Base-by-base conservation (phyloP, 1,140 invertebrate genomes). In the Melanaphis sacchari region DNA sequence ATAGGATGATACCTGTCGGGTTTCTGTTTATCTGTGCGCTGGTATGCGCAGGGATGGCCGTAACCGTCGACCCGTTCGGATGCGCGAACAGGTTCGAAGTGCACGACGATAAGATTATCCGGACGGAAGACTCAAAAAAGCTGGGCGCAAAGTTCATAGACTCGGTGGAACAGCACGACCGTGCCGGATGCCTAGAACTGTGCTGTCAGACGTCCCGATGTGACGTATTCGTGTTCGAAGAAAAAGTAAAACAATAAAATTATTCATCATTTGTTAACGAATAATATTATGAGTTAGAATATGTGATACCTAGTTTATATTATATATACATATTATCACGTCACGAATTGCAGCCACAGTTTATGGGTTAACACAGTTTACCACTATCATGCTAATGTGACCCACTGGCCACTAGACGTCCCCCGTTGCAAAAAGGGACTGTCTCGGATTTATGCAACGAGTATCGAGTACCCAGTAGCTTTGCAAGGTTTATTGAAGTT, bases 161-260 rank as follows among this genome's bases (percentile, higher is more conserved):
- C 94, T 98, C 98, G 94, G 96, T 97, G 49, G 98, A 98, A 94
- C 95, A 98, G 94, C 96, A 97, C 94, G 96, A 97, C 41, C 96
- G 97, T 93, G 96, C 97, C 94, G 98, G 98, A 94, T 99, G 98
- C 95, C 96, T 98, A 93, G 96, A 96, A 49, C 96, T 98, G 90
- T 99, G 98, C 95, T 99, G 98, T 95, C 96, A 97, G 95, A 98
- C 97, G 1, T 96, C 97, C 40, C 95, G 96, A 87, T 99, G 98
- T 95, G 98, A 99, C 95, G 98, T 99, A 22, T 98, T 98, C 95
- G 97, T 99, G 94, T 99, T 97, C 94, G 98, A 99, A 95, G 97
- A 98, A 95, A 98, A 98, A 96, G 98, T 98, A 95, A 95, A 76
- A 93, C 85, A 43, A 43, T 54, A 38, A 76, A n/a, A 88, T 52